These are phyloP conservation scores for Brachionus rubens DNA, from an alignment of 1,140 invertebrate species.

Conservation along the genomic window DNA sequence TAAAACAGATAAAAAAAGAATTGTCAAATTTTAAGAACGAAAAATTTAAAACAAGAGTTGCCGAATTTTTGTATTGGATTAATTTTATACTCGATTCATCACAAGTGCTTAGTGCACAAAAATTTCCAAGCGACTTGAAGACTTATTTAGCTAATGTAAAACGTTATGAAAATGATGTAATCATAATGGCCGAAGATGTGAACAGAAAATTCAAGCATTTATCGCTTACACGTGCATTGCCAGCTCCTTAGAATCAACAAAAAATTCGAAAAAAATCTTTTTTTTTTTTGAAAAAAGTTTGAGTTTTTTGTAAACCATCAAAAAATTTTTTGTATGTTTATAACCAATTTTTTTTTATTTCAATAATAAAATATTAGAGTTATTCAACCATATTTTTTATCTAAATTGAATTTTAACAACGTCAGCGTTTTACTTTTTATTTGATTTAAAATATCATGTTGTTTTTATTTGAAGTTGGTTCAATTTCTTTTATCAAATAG, in stretches of 20 bases:
- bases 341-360: not conserved
- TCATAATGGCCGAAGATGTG: constrained; percentile 35
- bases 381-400: too few relatives aligned
- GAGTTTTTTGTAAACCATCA: not conserved
- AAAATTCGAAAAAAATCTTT: too few relatives aligned
- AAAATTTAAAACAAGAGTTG: constrained; percentile 36
- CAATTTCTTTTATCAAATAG: too few relatives aligned
- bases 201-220: constrained; percentile 42
- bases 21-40: constrained; percentile 41
- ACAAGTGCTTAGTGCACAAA: not conserved
- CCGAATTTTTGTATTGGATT: constrained; percentile 43
- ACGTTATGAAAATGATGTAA: constrained; percentile 45
- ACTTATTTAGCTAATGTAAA: constrained; percentile 37
- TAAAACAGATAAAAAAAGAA: constrained; percentile 30
- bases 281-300: too few relatives aligned
- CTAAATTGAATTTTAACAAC: too few relatives aligned
- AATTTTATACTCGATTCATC: constrained; percentile 32
- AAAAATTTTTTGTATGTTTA: not conserved
- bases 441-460: too few relatives aligned
- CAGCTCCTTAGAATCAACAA: not conserved
- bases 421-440: too few relatives aligned
- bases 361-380: too few relatives aligned
- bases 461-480: too few relatives aligned
- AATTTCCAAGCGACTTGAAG: constrained; percentile 19
- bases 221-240: not conserved